phyloP scores from a whole-genome alignment of 2,113 vertebrate species.

The Halcyon senegalensis region DNA sequence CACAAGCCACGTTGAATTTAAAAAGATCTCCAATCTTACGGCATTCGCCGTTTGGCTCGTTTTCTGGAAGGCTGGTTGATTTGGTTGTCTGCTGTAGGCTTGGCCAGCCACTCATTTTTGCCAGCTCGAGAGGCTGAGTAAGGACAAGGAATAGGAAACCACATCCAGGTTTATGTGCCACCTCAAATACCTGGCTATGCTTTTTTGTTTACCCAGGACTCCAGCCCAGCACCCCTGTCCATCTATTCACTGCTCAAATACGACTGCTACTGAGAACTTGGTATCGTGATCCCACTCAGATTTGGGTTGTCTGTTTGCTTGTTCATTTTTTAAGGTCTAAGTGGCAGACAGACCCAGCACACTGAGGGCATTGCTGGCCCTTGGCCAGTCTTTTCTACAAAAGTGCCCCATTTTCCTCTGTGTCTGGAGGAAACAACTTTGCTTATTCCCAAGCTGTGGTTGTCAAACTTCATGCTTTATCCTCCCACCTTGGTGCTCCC shows the following conservation, averaged over 20 bases:
- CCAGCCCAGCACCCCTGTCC: neutral
- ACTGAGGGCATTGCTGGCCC: neutral
- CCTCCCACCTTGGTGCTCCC: neutral
- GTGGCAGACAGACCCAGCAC: neutral
- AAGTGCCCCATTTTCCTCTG: neutral
- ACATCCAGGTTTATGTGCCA: neutral
- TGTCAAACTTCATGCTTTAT: neutral
- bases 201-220: neutral
- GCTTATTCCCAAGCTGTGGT: neutral
- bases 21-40: neutral
- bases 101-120: neutral
- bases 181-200: neutral
- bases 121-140: neutral
- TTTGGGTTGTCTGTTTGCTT: neutral
- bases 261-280: neutral
- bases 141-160: accelerated
- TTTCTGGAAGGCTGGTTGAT: neutral
- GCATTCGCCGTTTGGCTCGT: neutral
- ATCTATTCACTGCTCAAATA: accelerated
- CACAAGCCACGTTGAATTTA: neutral
- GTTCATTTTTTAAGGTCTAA: neutral
- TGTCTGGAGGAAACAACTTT: neutral
- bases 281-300: neutral
- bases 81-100: neutral
- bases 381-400: neutral